These are phyloP conservation scores for Acestrorhynchus altus DNA, from an alignment of 2,797 vertebrate species.

Conservation along the genomic window DNA sequence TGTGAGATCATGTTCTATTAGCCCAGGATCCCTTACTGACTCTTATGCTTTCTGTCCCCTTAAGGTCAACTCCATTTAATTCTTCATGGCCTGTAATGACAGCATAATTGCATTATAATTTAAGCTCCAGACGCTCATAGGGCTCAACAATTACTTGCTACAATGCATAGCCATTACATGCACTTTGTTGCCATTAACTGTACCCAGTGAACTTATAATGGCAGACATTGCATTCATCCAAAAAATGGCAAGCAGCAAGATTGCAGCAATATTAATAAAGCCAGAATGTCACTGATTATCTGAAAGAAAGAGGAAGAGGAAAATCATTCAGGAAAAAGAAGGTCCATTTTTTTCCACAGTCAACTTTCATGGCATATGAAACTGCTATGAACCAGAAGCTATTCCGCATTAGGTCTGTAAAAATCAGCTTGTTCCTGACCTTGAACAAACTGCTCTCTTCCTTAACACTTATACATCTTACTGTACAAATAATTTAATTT, in stretches of 20 bases:
- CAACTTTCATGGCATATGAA: conserved; percentile 4
- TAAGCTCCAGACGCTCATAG: conserved; percentile 38
- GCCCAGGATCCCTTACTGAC: conserved; percentile 43
- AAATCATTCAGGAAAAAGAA: background rate
- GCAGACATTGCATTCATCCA: conserved; percentile 11
- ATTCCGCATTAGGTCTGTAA: background rate
- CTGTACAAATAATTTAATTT: background rate
- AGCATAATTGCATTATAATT: conserved; percentile 57
- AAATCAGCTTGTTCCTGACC: background rate
- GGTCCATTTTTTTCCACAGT: background rate
- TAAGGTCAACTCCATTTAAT: conserved; percentile 57
- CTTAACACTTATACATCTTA: background rate
- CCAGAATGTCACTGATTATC: conserved; percentile 28
- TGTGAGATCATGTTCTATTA: conserved; percentile 62
- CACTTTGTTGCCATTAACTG: conserved; percentile 53
- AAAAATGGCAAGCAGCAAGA: conserved; percentile 10
- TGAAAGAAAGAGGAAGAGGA: background rate
- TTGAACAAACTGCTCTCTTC: background rate
- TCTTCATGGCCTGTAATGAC: conserved; percentile 53
- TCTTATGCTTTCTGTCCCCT: conserved; percentile 42
- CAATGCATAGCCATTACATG: conserved; percentile 53
- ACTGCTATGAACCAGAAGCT: background rate
- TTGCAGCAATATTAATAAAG: conserved; percentile 33
- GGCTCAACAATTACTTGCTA: conserved; percentile 57
- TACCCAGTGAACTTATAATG: conserved; percentile 32